These are phyloP conservation scores for Pseudorhiza aurosa DNA, from an alignment of 30 jellyfish, hydroid and myxozoan genomes.

Conservation along the genomic window DNA sequence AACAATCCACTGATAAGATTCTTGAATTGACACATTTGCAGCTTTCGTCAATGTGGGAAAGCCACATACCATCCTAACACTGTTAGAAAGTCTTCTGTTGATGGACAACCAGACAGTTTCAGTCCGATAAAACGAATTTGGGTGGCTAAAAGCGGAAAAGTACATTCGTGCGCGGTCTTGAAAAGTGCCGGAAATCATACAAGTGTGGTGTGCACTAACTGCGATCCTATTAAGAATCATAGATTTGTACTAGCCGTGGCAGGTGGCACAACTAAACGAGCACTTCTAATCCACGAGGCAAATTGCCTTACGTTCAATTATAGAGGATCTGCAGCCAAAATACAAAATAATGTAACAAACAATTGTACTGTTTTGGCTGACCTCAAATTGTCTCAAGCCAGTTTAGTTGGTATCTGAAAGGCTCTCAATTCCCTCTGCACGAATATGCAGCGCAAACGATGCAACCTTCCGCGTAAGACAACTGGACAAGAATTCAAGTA, in stretches of 20 bases:
- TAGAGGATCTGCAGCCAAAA: constrained; percentile 55
- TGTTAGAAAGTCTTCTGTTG: no score
- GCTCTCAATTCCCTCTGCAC: background rate
- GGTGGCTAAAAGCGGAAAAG: constrained; percentile 21
- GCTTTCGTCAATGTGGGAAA: no score
- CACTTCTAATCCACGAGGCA: constrained; percentile 52
- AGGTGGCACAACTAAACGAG: constrained; percentile 51
- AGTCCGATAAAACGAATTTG: constrained; percentile 24
- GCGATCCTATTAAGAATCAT: constrained; percentile 41
- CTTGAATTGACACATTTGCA: no score
- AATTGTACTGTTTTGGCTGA: constrained; percentile 6
- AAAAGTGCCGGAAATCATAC: constrained; percentile 21
- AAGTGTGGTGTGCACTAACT: constrained; percentile 30
- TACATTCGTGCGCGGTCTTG: constrained; percentile 27
- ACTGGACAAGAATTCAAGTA: no score
- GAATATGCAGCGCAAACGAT: no score
- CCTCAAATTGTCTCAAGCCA: background rate
- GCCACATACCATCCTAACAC: no score
- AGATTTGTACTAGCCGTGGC: constrained; percentile 25
- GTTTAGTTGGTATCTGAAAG: constrained; percentile 2
- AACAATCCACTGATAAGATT: no score
- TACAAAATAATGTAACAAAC: constrained; percentile 37
- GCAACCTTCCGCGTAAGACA: no score
- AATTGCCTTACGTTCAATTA: constrained; percentile 72
- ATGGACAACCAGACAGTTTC: no score